Evolutionary conservation across 2,797 vertebrate species (phyloP).

Genomic region (Parotocinclus haroldoi): DNA sequence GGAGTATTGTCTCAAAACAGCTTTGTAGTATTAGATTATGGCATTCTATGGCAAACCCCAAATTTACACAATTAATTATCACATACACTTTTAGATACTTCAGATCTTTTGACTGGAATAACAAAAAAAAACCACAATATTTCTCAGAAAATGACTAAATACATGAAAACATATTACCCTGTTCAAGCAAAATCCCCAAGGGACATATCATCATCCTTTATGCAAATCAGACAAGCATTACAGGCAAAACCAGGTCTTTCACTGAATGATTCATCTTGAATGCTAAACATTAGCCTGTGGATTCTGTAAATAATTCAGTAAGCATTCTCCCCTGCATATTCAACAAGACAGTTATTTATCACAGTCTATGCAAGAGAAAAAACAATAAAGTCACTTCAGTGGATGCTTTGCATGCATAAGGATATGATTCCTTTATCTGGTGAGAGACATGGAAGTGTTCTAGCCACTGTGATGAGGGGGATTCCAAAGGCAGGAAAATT

Average conservation of each 20-base stretch:
- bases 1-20: too few relatives aligned
- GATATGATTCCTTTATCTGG: slow-evolving; percentile 47
- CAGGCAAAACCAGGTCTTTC: slow-evolving; percentile 16
- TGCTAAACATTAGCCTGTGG: slow-evolving; percentile 16
- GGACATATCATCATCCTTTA: slow-evolving; percentile 40
- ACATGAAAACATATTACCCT: slow-evolving; percentile 6
- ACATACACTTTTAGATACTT: neutral
- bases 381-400: slow-evolving; percentile 7
- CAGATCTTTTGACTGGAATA: too few relatives aligned
- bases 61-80: too few relatives aligned
- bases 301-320: neutral
- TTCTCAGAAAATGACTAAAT: slow-evolving; percentile 35
- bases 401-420: slow-evolving; percentile 42
- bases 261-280: slow-evolving; percentile 22
- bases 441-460: slow-evolving; percentile 46
- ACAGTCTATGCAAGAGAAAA: too few relatives aligned
- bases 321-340: slow-evolving; percentile 16
- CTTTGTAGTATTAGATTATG: too few relatives aligned
- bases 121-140: neutral
- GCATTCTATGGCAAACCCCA: too few relatives aligned
- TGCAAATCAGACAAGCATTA: slow-evolving; percentile 39
- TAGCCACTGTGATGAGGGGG: slow-evolving; percentile 61
- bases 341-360: slow-evolving; percentile 24
- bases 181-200: slow-evolving; percentile 33
- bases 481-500: slow-evolving; percentile 60